These are phyloP conservation scores for Parauchenoglanis punctatus DNA, from an alignment of 2,797 vertebrate species.

Conservation along the genomic window DNA sequence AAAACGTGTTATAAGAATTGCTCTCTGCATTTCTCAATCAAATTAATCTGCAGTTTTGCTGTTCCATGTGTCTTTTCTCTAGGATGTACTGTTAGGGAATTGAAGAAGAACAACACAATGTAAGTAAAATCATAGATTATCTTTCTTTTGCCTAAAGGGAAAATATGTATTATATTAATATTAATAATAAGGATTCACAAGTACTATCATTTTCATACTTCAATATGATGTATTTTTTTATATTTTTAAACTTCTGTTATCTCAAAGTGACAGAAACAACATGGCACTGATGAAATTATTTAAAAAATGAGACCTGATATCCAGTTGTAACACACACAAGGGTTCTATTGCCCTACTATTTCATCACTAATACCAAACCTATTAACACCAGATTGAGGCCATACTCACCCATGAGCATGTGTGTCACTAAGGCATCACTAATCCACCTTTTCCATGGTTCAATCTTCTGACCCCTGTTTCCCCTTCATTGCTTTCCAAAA, in stretches of 20 bases:
- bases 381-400: background rate
- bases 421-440: conserved; percentile 30
- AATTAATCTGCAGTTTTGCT: background rate
- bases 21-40: background rate
- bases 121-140: background rate
- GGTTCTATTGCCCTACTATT: conserved; percentile 16
- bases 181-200: background rate
- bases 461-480: conserved; percentile 40
- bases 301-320: background rate
- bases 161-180: background rate
- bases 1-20: background rate
- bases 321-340: background rate
- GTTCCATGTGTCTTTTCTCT: background rate
- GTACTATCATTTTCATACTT: background rate
- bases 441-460: conserved; percentile 36
- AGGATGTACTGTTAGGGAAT: background rate
- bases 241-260: background rate
- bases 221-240: background rate
- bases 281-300: conserved; percentile 2
- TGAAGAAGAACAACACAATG: background rate
- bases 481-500: conserved; percentile 32
- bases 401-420: conserved; percentile 2
- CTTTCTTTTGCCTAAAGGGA: background rate
- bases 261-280: background rate
- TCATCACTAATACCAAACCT: conserved; percentile 23